A percentile compares a stretch with the other conserved stretches of the same genome.
Conservation (phyloP, 2,113 vertebrate species). For the Anoplopoma fimbria region DNA sequence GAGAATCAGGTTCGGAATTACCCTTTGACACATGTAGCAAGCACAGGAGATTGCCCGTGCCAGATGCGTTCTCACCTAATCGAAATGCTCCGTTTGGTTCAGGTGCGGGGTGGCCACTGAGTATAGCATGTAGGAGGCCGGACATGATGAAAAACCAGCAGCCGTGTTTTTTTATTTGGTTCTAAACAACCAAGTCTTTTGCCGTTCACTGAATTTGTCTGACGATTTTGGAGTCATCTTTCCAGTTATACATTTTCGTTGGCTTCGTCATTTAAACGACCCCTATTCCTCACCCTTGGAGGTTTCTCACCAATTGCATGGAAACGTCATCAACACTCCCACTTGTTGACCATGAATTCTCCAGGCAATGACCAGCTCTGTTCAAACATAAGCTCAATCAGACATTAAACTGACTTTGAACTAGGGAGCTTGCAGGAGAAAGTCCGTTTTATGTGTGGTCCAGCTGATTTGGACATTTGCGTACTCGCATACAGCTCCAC, state of each 20-base stretch:
- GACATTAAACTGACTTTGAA: background rate
- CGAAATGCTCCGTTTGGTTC: background rate
- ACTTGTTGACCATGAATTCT: background rate
- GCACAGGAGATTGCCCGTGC: background rate
- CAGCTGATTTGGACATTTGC: background rate
- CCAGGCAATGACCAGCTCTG: background rate
- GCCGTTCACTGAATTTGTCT: background rate
- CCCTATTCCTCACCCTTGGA: background rate
- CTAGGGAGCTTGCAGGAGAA: background rate
- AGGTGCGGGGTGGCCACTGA: background rate
- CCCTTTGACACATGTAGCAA: background rate
- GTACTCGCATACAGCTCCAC: background rate
- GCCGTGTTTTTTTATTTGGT: no score
- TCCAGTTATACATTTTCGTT: background rate
- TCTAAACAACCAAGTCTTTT: background rate
- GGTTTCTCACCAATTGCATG: background rate
- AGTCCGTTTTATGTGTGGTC: background rate
- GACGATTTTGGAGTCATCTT: background rate
- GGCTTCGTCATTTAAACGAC: background rate
- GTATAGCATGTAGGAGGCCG: background rate
- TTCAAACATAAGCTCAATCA: background rate
- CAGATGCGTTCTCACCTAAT: background rate
- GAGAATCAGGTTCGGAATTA: background rate
- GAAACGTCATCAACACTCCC: background rate
- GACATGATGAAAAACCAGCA: background rate